Evolutionary conservation across 2,888 invertebrate genomes (phyloP).

Genomic region (Meta bourneti): DNA sequence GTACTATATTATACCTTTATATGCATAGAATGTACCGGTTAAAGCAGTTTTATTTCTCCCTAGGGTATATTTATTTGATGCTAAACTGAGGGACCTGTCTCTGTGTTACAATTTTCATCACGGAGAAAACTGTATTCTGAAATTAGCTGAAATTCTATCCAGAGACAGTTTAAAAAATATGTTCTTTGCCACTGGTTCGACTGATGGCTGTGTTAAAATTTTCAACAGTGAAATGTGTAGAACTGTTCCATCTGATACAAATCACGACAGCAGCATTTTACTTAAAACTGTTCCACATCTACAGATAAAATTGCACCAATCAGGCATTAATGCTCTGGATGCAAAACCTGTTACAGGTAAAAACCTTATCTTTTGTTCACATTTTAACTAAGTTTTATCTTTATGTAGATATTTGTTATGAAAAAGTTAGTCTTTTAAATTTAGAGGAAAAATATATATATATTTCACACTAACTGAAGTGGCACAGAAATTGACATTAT

Average conservation of each 20-base stretch:
- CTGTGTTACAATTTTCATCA: constrained; percentile 40
- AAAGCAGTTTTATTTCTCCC: background rate
- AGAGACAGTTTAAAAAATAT: background rate
- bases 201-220: constrained; percentile 56
- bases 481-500: no score
- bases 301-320: constrained; percentile 47
- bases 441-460: background rate
- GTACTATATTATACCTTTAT: no score
- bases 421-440: background rate
- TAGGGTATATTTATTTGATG: constrained; percentile 64
- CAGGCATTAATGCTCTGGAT: constrained; percentile 72
- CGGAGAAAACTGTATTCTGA: constrained; percentile 63
- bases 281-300: background rate
- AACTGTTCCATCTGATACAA: background rate
- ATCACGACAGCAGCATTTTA: background rate
- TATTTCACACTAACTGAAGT: background rate
- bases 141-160: constrained; percentile 11
- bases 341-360: constrained; percentile 47
- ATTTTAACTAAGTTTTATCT: background rate
- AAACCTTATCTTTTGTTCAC: background rate
- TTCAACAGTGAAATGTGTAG: background rate
- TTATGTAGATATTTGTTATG: background rate
- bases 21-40: no score
- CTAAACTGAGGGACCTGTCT: background rate
- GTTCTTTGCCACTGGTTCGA: constrained; percentile 48